phyloP scores from a whole-genome alignment of 2,888 invertebrate genomes.

The Helleia helle region DNA sequence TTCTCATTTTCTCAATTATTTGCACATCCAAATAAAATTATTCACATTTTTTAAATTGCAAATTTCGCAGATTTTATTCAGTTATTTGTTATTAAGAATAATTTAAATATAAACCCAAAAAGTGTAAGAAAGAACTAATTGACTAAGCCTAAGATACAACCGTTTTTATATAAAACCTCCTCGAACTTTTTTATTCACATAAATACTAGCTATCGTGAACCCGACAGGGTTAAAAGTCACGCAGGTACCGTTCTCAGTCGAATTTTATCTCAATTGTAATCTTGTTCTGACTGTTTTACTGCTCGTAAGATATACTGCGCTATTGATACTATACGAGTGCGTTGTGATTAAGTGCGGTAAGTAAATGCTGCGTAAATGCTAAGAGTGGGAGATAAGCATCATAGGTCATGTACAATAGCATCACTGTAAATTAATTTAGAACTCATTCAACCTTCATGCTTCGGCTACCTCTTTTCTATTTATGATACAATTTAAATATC shows the following conservation, averaged over 20 bases:
- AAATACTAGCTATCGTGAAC: too few relatives aligned
- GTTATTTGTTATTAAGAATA: too few relatives aligned
- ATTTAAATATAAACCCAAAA: too few relatives aligned
- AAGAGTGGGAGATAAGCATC: not conserved
- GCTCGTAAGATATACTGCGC: conserved; percentile 34
- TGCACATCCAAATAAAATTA: too few relatives aligned
- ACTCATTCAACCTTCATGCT: not conserved
- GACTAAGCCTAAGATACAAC: too few relatives aligned
- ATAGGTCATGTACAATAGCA: conserved; percentile 3
- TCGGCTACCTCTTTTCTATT: not conserved
- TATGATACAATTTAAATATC: too few relatives aligned
- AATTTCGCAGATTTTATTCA: too few relatives aligned
- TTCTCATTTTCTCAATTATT: too few relatives aligned
- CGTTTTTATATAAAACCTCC: too few relatives aligned
- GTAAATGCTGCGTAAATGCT: conserved; percentile 8
- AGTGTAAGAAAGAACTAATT: too few relatives aligned
- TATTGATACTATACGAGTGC: conserved; percentile 32
- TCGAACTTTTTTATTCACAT: too few relatives aligned
- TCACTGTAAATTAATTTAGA: not conserved
- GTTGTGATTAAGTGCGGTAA: conserved; percentile 26
- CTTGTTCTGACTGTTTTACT: conserved; percentile 34
- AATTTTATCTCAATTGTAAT: conserved; percentile 47
- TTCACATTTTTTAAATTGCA: too few relatives aligned
- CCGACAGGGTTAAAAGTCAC: conserved; percentile 30
- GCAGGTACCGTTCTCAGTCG: conserved; percentile 27